Conservation (phyloP, 2,113 vertebrate species). For the Cervus canadensis region DNA sequence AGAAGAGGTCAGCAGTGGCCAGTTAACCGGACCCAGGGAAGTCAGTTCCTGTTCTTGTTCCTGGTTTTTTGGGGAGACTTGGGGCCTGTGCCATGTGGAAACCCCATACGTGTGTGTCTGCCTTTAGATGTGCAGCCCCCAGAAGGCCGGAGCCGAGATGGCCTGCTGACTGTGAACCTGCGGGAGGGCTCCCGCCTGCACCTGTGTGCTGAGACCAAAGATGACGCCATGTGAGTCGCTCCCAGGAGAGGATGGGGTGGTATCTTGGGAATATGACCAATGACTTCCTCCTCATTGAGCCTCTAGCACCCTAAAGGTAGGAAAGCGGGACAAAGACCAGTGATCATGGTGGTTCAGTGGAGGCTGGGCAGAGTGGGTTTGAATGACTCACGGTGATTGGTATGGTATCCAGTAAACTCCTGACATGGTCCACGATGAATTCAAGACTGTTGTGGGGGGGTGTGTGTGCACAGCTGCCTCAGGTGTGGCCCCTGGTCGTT, state of each 20-base stretch:
- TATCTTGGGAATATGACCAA: neutral
- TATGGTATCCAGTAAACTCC: neutral
- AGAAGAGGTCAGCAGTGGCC: neutral
- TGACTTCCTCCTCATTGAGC: neutral
- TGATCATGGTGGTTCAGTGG: neutral
- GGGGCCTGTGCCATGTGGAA: neutral
- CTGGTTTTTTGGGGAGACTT: neutral
- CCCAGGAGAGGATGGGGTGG: neutral
- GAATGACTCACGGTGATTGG: neutral
- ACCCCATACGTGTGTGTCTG: neutral
- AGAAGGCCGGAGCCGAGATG: slow-evolving; percentile 87
- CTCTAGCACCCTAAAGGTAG: neutral
- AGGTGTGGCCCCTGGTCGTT: neutral
- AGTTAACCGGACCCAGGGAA: neutral
- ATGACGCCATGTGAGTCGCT: slow-evolving; percentile 90
- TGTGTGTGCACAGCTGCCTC: neutral
- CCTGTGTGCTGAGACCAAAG: slow-evolving; percentile 92
- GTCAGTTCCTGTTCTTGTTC: neutral
- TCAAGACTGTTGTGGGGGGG: neutral
- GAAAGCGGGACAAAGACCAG: neutral
- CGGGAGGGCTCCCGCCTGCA: slow-evolving; percentile 83
- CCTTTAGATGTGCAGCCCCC: slow-evolving; percentile 87
- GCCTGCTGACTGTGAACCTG: slow-evolving; percentile 85
- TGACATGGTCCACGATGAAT: neutral
- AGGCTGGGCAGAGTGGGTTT: neutral